phyloP scores from a whole-genome alignment of 2,888 invertebrate genomes.

The Steromphala cineraria region DNA sequence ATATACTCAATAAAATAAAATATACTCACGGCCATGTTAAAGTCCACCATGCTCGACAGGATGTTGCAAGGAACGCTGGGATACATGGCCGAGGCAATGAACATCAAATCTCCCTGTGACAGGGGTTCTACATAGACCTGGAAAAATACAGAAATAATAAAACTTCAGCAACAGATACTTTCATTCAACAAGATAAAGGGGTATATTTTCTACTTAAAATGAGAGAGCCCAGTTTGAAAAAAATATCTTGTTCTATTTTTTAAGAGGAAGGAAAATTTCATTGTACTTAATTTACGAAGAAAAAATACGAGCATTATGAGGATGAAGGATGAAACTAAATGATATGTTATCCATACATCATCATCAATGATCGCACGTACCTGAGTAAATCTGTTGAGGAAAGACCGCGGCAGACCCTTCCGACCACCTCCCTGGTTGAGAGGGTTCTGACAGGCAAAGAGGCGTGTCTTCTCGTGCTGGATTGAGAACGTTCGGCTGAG shows the following conservation, averaged over 20 bases:
- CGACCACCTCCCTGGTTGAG: slow-evolving; percentile 95
- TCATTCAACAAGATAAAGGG: too few species aligned
- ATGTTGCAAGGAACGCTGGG: slow-evolving; percentile 80
- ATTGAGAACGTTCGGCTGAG: slow-evolving; percentile 90
- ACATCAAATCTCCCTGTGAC: slow-evolving; percentile 80
- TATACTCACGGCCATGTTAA: slow-evolving; percentile 81
- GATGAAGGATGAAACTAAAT: too few species aligned
- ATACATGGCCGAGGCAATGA: slow-evolving; percentile 83
- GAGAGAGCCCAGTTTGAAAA: too few species aligned
- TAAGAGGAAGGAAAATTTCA: too few species aligned
- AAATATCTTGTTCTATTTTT: neutral
- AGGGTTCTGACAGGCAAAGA: slow-evolving; percentile 99
- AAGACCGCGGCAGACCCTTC: slow-evolving; percentile 95
- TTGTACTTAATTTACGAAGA: neutral
- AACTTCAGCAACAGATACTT: too few species aligned
- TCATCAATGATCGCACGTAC: slow-evolving; percentile 31
- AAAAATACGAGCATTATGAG: neutral
- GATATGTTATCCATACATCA: too few species aligned
- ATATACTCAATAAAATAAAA: too few species aligned
- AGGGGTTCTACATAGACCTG: slow-evolving; percentile 81
- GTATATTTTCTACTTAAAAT: too few species aligned
- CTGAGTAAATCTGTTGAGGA: slow-evolving; percentile 94
- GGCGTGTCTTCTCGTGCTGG: slow-evolving; percentile 82
- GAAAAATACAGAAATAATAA: neutral
- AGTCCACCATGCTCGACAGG: slow-evolving; percentile 84